Evolutionary conservation across 2,888 invertebrate genomes (phyloP), one percentile per base, ranked within the genome.

Genomic region (Diplolepis rosae): DNA sequence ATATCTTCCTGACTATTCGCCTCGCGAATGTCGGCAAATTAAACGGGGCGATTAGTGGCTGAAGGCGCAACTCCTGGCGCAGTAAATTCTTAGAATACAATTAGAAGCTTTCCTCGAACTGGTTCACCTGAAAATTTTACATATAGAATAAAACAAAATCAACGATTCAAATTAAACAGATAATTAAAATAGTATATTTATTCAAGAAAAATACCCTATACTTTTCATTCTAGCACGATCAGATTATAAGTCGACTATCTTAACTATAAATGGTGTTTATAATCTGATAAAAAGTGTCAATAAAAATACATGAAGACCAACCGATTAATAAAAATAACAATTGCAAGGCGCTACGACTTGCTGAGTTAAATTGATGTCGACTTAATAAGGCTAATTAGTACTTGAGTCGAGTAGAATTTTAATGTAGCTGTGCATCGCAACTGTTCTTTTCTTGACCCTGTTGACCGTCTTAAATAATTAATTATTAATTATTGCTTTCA

Each of bases 371-470:
- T 79, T 75, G 65, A 35, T 75, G 70, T 69, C 71, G 75, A 77
- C 77, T 78, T 75, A 81, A 82, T 80, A 79, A 82, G 83, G 82
- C 83, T 83, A 83, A 85, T 84, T 84, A 84, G 73, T 81, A 84
- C 82, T 85, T 84, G 85, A 83, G 83, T 83, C 80, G 81, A 72
- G 78, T 81, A 78, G 82, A 84, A 84, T 85, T 84, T 84, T 78
- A 80, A 84, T 81, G 77, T 77, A 73, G 76, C 74, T 79, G 78
- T 76, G 68, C 32, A 65, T 56, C 48, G 39, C 39, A 61, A 70
- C 66, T 68, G 69, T 65, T 56, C 27, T 66, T 70, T 56, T 67
- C 69, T 35, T 69, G 71, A 74, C 74, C 69, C 54, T 65, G 66
- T 61, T 69, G 69, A 69, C 69, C 65, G 69, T 68, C 68, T 71